Conservation (phyloP, 2,113 vertebrate species). For the Urocynchramus pylzowi region DNA sequence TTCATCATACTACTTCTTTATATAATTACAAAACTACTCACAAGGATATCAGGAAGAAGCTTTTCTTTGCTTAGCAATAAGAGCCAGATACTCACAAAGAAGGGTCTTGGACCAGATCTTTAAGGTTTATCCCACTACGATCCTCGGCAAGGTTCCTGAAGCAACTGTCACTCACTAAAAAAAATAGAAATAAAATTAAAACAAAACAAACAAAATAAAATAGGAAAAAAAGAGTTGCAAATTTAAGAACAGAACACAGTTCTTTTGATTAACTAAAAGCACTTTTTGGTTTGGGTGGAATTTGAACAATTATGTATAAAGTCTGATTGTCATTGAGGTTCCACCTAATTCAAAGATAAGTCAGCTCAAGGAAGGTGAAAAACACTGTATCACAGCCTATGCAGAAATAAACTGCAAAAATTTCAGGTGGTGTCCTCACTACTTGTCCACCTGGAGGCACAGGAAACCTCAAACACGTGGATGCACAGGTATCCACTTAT, state of each 20-base stretch:
- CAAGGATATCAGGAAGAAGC: slow-evolving; percentile 11
- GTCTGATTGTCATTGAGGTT: not conserved
- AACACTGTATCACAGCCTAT: not conserved
- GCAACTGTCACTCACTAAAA: slow-evolving; percentile 98
- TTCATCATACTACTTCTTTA: not conserved
- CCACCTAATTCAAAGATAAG: not conserved
- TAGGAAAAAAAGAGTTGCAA: not conserved
- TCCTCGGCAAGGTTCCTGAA: slow-evolving; percentile 98
- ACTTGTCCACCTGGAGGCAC: not conserved
- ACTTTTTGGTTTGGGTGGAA: not conserved
- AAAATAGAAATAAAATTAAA: slow-evolving; percentile 46
- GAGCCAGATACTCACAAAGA: slow-evolving; percentile 89
- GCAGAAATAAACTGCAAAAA: not conserved
- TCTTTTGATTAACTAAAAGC: not conserved
- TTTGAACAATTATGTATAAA: not conserved
- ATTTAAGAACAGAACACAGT: not conserved
- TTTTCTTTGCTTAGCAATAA: slow-evolving; percentile 64
- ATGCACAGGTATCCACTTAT: accelerated
- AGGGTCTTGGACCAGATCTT: slow-evolving; percentile 98
- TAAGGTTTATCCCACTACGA: slow-evolving; percentile 98
- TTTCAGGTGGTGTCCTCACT: not conserved
- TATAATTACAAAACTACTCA: slow-evolving; percentile 25
- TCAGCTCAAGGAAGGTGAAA: not conserved
- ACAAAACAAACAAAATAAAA: not conserved
- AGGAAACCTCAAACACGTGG: not conserved